phyloP scores from a whole-genome alignment of 2,797 vertebrate species.

The Macropodus opercularis region DNA sequence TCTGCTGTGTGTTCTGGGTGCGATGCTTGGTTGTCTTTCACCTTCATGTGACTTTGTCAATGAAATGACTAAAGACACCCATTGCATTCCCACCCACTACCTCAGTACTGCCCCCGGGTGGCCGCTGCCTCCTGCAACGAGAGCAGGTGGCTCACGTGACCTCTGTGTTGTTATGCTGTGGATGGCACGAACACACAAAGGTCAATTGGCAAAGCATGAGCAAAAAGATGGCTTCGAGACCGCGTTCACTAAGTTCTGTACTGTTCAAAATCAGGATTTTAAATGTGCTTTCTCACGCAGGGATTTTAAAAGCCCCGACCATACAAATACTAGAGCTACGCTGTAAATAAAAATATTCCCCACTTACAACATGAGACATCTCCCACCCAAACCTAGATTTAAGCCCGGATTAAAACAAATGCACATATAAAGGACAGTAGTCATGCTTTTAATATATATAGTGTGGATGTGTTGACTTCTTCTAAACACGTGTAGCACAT shows the following conservation, averaged over 20 bases:
- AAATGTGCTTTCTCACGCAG: no score
- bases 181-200: not conserved
- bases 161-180: constrained; percentile 1
- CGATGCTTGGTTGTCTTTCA: constrained; percentile 49
- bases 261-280: no score
- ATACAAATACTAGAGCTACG: no score
- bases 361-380: no score
- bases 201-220: not conserved
- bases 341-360: no score
- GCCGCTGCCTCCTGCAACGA: constrained; percentile 16
- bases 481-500: constrained; percentile 2
- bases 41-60: constrained; percentile 77
- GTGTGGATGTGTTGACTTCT: not conserved
- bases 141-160: constrained; percentile 38
- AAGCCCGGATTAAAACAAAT: no score
- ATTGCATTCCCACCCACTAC: constrained; percentile 21
- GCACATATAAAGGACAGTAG: no score
- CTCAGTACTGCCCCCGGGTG: constrained; percentile 64
- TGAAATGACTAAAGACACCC: constrained; percentile 15
- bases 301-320: no score
- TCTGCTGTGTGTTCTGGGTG: not conserved
- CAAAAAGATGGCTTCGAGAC: not conserved
- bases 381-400: no score
- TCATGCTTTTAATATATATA: constrained; percentile 18
- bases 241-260: not conserved